A percentile compares a stretch with the other conserved stretches of the same genome.
Evolutionary conservation across 1,140 invertebrate genomes (phyloP).

Genomic region (Magallana gigas): DNA sequence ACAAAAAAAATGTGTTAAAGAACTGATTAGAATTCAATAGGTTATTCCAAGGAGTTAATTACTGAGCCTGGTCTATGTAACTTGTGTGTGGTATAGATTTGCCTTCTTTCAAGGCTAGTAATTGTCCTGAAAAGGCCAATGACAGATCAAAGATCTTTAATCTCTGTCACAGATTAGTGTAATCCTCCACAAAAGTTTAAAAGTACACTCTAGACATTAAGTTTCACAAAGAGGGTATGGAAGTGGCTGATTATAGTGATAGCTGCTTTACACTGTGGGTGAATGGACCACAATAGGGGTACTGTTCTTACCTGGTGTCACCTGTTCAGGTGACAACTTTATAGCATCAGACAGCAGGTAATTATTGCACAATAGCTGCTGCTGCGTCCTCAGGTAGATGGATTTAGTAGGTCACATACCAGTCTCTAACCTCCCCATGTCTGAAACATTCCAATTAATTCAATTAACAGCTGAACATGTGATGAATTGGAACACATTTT

Average conservation of each 20-base stretch:
- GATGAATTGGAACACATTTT: not conserved
- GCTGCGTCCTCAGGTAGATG: not conserved
- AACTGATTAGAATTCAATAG: constrained; percentile 6
- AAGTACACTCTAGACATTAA: constrained; percentile 17
- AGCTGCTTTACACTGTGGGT: not conserved
- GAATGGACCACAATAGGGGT: not conserved
- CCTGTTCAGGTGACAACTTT: constrained; percentile 7
- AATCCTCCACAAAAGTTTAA: constrained; percentile 6
- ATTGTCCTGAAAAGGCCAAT: not conserved
- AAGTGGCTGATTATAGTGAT: not conserved
- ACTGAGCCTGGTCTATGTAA: not conserved
- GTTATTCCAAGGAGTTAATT: not conserved
- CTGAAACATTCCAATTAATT: not conserved
- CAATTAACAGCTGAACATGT: not conserved
- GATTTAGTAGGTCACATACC: not conserved
- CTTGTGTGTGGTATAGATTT: not conserved
- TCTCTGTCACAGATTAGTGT: not conserved
- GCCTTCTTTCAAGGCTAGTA: not conserved
- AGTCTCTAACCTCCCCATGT: not conserved
- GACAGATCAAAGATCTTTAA: not conserved
- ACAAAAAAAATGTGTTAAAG: constrained; percentile 4
- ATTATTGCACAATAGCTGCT: not conserved
- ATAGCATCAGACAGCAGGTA: not conserved
- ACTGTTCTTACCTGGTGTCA: not conserved
- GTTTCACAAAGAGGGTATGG: constrained; percentile 12